These are phyloP conservation scores for Drosophila rellima DNA, from an alignment of 2,888 invertebrate species.

Conservation along the genomic window DNA sequence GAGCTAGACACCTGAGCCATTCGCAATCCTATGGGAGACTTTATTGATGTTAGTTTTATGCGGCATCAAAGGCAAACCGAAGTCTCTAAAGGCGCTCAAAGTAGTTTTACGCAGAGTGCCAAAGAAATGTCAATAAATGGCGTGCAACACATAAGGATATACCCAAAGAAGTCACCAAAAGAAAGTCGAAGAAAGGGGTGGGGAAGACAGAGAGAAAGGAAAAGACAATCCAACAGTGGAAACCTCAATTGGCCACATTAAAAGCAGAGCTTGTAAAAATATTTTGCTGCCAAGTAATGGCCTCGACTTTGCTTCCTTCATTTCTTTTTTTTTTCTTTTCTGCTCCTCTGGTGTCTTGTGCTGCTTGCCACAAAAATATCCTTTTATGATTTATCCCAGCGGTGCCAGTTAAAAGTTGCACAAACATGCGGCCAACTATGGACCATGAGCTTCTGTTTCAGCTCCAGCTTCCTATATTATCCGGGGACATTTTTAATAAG, in stretches of 20 bases:
- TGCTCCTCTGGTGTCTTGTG: slow-evolving; percentile 17
- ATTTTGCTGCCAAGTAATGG: slow-evolving; percentile 51
- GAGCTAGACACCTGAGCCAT: slow-evolving; percentile 51
- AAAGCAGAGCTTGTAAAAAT: slow-evolving; percentile 60
- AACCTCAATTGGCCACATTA: slow-evolving; percentile 57
- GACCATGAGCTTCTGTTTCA: slow-evolving; percentile 7
- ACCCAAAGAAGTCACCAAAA: not conserved
- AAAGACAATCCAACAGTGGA: slow-evolving; percentile 11
- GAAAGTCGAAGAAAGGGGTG: not conserved
- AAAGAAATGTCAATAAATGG: slow-evolving; percentile 64
- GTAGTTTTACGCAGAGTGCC: slow-evolving; percentile 68
- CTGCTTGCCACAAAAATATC: slow-evolving; percentile 60
- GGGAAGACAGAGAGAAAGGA: not conserved
- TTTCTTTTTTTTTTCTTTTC: not conserved
- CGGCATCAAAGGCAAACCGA: slow-evolving; percentile 50
- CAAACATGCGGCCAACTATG: slow-evolving; percentile 62
- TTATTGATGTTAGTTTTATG: slow-evolving; percentile 54
- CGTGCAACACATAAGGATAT: slow-evolving; percentile 27
- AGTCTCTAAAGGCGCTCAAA: slow-evolving; percentile 58
- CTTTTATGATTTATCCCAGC: slow-evolving; percentile 77
- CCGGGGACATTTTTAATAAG: slow-evolving; percentile 74
- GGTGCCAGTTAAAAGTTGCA: slow-evolving; percentile 73
- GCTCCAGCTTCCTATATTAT: slow-evolving; percentile 42
- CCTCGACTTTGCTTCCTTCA: slow-evolving; percentile 23
- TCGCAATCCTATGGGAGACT: slow-evolving; percentile 15